Conservation (phyloP, 2,113 vertebrate genomes). For the Thalassoma bifasciatum region DNA sequence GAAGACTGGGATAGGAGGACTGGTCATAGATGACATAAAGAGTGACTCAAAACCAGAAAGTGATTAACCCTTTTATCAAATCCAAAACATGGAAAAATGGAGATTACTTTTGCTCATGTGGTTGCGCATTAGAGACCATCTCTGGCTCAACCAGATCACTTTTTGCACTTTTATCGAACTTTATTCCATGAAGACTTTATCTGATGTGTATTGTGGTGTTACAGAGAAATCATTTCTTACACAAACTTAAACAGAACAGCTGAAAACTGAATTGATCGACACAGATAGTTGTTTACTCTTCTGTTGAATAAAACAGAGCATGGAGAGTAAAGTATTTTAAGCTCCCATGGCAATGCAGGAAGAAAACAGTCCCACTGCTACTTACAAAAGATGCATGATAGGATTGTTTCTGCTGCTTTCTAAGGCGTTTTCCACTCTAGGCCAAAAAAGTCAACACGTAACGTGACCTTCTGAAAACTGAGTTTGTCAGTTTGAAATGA, state of each 20-base stretch:
- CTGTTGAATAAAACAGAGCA: too few relatives aligned
- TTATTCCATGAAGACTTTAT: too few relatives aligned
- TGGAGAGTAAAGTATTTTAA: too few relatives aligned
- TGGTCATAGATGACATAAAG: neutral
- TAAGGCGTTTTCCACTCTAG: neutral
- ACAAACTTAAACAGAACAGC: neutral
- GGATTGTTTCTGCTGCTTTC: neutral
- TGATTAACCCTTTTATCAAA: neutral
- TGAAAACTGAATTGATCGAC: neutral
- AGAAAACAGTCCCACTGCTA: neutral
- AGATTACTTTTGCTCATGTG: too few relatives aligned
- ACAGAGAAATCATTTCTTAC: too few relatives aligned
- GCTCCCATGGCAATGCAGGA: too few relatives aligned
- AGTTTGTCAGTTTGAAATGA: neutral
- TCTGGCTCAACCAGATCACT: neutral
- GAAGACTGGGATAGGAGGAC: neutral
- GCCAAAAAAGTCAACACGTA: conserved; percentile 2
- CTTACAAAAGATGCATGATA: neutral
- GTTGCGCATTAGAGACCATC: too few relatives aligned
- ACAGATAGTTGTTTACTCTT: neutral
- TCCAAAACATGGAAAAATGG: neutral
- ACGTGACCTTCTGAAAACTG: neutral
- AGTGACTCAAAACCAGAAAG: too few relatives aligned
- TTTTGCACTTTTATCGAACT: neutral
- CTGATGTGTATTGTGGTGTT: too few relatives aligned